Base-by-base conservation (phyloP, 2,113 vertebrate genomes). In the Theropithecus gelada region DNA sequence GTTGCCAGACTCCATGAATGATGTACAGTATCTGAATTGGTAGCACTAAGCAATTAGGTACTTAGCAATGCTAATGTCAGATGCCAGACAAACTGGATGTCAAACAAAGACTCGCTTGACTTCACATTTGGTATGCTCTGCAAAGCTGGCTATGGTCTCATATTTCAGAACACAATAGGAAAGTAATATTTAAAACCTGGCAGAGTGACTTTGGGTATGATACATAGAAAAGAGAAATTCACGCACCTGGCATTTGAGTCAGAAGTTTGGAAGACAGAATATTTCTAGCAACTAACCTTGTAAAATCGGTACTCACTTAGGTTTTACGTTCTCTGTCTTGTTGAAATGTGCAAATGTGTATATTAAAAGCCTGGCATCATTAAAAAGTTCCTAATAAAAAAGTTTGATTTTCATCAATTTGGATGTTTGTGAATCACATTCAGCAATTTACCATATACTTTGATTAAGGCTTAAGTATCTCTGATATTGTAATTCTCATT, bases 51-150 rank as follows among this genome's bases (percentile, higher is more conserved):
- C 50, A 73, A 30, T n/a, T 70, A 70, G 32, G 90, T 61, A 75
- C 79, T 97, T 89, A 97, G 90, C 96, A 84, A 86, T 43, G 98
- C 94, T 98, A 98, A 98, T 97, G 98, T 98, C 98, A 97, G 98
- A 96, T 68, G 96, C 97, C 98, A 98, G 98, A 96, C 96, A 1
- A 23, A 13, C 94, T 95, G 98, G 97, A 73, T 64, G 92, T 45
- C 0, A 95, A 66, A 98, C 97, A 98, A 98, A 98, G 93, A 88
- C 98, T 97, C 0, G 43, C 40, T 30, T 35, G 30, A 27, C 76
- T 88, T 85, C 61, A 68, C 87, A 89, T 38, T 88, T 23, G 5
- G 86, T 13, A 23, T 84, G 79, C 75, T 94, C 75, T 40, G 8
- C 81, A 57, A 97, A 96, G 83, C 93, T 98, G 98, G 98, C 96